Evolutionary conservation across 2,113 vertebrate species (phyloP).

Genomic region (Eurypyga helias): DNA sequence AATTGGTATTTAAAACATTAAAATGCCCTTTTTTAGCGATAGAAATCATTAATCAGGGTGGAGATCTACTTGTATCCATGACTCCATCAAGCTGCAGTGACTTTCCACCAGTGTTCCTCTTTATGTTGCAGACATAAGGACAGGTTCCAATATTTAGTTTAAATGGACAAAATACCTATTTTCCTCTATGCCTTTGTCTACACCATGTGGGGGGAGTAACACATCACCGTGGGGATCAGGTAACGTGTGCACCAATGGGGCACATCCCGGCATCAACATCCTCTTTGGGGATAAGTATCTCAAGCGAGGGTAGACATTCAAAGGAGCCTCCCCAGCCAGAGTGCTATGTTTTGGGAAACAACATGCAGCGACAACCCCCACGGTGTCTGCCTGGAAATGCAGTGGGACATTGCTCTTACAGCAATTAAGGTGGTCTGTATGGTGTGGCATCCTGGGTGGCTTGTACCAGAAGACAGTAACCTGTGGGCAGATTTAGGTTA

Average conservation of each 20-base stretch:
- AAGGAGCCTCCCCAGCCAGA: neutral
- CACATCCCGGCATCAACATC: neutral
- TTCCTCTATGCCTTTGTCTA: neutral
- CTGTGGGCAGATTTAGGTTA: neutral
- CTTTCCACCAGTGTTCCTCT: neutral
- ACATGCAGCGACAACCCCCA: accelerated
- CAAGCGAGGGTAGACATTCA: neutral
- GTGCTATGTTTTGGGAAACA: neutral
- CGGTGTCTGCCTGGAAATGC: neutral
- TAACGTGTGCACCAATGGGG: accelerated
- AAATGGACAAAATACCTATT: neutral
- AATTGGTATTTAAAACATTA: slow-evolving; percentile 37
- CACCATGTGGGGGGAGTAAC: neutral
- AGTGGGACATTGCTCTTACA: accelerated
- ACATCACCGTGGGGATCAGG: accelerated
- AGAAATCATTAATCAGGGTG: neutral
- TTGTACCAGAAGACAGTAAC: neutral
- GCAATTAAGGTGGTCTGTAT: neutral
- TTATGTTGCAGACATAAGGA: neutral
- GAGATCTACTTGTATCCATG: neutral
- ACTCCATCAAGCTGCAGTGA: neutral
- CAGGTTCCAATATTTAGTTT: neutral
- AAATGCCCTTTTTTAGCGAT: slow-evolving; percentile 12
- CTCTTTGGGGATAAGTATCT: neutral
- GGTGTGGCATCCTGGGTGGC: neutral